Evolutionary conservation across 2,797 vertebrate genomes (phyloP), one percentile per base, ranked within the genome.

Genomic region (Acanthopagrus latus): DNA sequence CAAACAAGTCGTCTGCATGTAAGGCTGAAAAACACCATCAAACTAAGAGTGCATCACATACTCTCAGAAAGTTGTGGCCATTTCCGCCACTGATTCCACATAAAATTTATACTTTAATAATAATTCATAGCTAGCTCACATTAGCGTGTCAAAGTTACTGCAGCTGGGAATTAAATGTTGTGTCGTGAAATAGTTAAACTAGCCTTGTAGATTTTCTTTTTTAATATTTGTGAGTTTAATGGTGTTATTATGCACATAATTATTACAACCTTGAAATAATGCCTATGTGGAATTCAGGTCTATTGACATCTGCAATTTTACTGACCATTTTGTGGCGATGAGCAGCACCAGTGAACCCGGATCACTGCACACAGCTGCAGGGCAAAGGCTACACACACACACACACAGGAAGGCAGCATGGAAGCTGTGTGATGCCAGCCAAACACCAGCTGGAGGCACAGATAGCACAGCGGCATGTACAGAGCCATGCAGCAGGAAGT

Each of bases 401-500:
- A 29, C 29, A 69, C 68, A 81, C 11, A 71, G 12, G 4, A 25
- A 78, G 55, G 43, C 21, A 63, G 29, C 25, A 48, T 68, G 76
- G 64, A 70, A 81, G 73, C 80, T 66, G 83, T 59, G 60, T 60
- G 80, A 80, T 27, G 67, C 60, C 78, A 88, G 82, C 73, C 71
- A 83, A 83, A 83, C 85, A 84, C 50, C 87, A 92, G 91, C 89
- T 88, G 86, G 77, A 90, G 76, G 74, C 89, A 73, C 74, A 77
- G 76, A 88, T 79, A 90, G 89, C 87, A 83, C 77, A 86, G 86
- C 67, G 33, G 81, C 82, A 65, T 71, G 76, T 84, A 78, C 72
- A 81, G 66, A 80, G 87, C 86, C 85, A 46, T 87, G 81, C 83
- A 80, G 83, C 72, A 76, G 59, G 68, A 82, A 74, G 64, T 55